Conservation (phyloP, 2,113 vertebrate genomes). For the Corvus cornix region DNA sequence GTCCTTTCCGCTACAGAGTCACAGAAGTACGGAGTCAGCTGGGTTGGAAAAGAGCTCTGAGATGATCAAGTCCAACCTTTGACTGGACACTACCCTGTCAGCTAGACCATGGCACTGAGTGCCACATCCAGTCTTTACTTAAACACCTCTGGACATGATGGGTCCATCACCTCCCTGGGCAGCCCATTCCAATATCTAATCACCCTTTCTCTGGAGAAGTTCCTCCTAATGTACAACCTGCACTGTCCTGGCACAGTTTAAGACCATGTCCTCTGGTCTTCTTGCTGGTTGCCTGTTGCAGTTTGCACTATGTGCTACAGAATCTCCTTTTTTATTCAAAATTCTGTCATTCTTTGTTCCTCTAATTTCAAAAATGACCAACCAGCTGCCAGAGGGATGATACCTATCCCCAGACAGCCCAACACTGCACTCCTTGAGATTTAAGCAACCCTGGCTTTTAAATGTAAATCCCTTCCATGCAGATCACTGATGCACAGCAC, state of each 20-base stretch:
- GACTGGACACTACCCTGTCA: neutral
- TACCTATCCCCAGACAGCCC: neutral
- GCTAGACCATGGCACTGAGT: neutral
- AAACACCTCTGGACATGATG: too few species aligned
- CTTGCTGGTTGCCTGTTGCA: neutral
- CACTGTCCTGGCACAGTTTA: too few species aligned
- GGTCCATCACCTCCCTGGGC: neutral
- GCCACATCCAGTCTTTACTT: neutral
- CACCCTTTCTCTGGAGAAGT: neutral
- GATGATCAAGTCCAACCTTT: neutral
- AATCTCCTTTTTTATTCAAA: neutral
- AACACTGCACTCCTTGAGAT: accelerated
- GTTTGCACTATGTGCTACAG: neutral
- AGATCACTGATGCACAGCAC: too few species aligned
- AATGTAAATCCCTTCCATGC: neutral
- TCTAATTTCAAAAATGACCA: neutral
- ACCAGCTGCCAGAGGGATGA: neutral
- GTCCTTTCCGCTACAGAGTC: accelerated
- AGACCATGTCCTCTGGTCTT: neutral
- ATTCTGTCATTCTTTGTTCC: neutral
- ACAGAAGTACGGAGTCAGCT: neutral
- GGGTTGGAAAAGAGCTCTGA: neutral
- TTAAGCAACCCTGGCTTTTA: neutral
- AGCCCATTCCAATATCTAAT: neutral
- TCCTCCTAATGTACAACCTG: neutral